phyloP scores from a whole-genome alignment of 2,797 vertebrate genomes.

The Pseudochirops corinnae region DNA sequence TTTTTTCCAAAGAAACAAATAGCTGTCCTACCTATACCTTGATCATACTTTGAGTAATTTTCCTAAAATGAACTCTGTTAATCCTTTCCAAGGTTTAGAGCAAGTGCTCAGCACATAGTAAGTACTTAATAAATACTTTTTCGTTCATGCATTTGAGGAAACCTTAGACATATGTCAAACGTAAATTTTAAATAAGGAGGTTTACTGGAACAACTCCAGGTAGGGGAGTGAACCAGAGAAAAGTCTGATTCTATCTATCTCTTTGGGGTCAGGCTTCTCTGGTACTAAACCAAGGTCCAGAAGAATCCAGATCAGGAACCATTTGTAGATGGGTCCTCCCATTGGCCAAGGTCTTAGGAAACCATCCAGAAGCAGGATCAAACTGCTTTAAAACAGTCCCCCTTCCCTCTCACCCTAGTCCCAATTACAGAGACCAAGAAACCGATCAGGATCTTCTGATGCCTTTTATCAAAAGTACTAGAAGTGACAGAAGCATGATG shows the following conservation, averaged over 20 bases:
- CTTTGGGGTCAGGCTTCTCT: not conserved
- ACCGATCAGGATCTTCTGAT: not conserved
- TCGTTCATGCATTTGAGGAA: not conserved
- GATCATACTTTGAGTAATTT: not conserved
- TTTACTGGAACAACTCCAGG: not conserved
- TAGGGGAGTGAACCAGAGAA: not conserved
- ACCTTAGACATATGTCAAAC: not conserved
- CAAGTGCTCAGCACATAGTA: not conserved
- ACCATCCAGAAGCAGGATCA: not conserved
- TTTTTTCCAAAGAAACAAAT: not conserved
- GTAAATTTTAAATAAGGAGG: not conserved
- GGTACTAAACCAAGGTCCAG: not conserved
- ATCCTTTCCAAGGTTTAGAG: not conserved
- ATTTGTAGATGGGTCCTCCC: not conserved
- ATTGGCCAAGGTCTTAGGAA: not conserved
- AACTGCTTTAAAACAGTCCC: not conserved
- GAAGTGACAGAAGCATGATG: not conserved
- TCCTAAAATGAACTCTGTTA: not conserved
- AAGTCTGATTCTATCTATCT: not conserved
- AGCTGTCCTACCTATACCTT: not conserved
- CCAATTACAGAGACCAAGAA: not conserved
- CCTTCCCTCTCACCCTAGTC: not conserved
- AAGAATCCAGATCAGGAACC: not conserved
- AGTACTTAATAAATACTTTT: not conserved
- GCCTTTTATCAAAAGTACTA: not conserved